Base-by-base conservation (phyloP, 1,140 invertebrate species). In the Lepidotrigona ventralis region DNA sequence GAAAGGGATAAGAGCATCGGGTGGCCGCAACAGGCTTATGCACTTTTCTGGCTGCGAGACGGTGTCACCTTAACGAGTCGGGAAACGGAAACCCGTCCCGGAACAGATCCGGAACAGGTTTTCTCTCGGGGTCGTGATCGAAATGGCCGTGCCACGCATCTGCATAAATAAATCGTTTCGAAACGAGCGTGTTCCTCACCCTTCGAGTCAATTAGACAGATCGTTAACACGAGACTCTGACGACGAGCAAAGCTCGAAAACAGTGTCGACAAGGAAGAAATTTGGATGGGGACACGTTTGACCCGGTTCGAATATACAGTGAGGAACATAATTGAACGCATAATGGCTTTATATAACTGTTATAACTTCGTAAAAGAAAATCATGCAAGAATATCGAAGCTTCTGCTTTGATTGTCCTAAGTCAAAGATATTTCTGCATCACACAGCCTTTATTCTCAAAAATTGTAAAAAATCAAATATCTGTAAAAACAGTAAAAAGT, bases 41-140 rank as follows among this genome's bases (percentile, higher is more conserved):
- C 87, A 84, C 83, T 88, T 90, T 88, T 90, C 85, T 90, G 86
- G 83, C 79, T 75, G 75, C 73, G 46, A 66, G 82, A 86, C 75
- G 64, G 82, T 88, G 81, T 88, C 86, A 77, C 81, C 87, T 89
- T 90, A 90, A 89, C 90, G 82, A 90, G 90, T 70, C 88, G 89
- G 84, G 85, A 90, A 90, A 89, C 89, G 89, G 90, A 90, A 91
- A 91, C 88, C 85, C 80, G 88, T 91, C 88, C 90, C 89, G 85
- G 85, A 89, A 89, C 86, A 82, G 83, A 91, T 89, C 85, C 88
- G 79, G 86, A 90, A 89, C 90, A 81, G 88, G 90, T 91, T 90
- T 91, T 84, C 86, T 78, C 85, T 78, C 85, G 85, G 71, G 81
- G 73, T 64, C 12, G 86, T 87, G 86, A 87, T 87, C 86, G 68